phyloP scores from a whole-genome alignment of 1,140 invertebrate genomes.

The Eulimnadia texana region DNA sequence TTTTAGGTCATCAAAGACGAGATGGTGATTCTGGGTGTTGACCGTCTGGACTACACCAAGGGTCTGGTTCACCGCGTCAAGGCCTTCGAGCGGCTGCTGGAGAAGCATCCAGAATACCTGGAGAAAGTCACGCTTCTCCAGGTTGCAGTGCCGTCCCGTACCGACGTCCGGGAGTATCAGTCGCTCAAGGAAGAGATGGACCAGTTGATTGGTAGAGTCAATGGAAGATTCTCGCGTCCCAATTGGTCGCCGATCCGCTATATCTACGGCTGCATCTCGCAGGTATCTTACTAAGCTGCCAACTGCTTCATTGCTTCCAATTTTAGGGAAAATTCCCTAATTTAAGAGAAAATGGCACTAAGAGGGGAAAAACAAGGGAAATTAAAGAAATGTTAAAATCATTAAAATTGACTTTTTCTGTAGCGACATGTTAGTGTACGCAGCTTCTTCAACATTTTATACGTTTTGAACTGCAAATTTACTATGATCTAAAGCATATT shows the following conservation, averaged over 20 bases:
- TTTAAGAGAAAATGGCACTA: too few relatives aligned
- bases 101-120: slow-evolving; percentile 27
- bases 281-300: slow-evolving; percentile 1
- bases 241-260: slow-evolving; percentile 34
- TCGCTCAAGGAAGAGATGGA: slow-evolving; percentile 32
- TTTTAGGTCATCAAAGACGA: slow-evolving; percentile 24
- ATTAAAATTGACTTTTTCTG: background rate
- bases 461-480: too few relatives aligned
- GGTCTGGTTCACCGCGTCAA: slow-evolving; percentile 31
- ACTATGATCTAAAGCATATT: too few relatives aligned
- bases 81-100: slow-evolving; percentile 30
- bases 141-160: slow-evolving; percentile 33
- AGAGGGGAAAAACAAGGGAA: too few relatives aligned
- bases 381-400: too few relatives aligned
- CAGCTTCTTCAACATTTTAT: too few relatives aligned
- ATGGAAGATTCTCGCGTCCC: slow-evolving; percentile 30
- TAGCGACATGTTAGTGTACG: too few relatives aligned
- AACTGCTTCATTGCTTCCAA: background rate
- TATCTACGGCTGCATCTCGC: slow-evolving; percentile 26
- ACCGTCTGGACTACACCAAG: slow-evolving; percentile 34
- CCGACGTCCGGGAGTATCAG: slow-evolving; percentile 32
- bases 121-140: slow-evolving; percentile 26
- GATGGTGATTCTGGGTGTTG: slow-evolving; percentile 31
- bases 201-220: slow-evolving; percentile 30
- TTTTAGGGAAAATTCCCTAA: too few relatives aligned